These are phyloP conservation scores for Anguilla rostrata DNA, from an alignment of 2,113 vertebrate genomes.

Conservation along the genomic window DNA sequence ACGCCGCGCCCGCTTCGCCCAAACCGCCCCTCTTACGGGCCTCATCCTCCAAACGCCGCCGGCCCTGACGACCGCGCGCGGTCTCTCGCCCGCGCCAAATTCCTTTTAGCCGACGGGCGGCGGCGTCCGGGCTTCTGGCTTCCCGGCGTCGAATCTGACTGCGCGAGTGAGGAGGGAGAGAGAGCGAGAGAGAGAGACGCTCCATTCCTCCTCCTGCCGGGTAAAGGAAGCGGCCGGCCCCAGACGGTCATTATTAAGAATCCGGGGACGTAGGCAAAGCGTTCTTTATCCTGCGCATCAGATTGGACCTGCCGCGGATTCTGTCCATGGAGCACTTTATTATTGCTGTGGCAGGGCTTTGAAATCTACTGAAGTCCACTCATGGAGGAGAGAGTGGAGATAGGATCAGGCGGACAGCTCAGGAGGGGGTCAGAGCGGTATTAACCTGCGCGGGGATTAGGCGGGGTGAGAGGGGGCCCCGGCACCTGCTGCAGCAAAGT, in stretches of 20 bases:
- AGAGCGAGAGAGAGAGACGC: background rate
- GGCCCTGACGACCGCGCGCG: background rate
- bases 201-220: conserved; percentile 7
- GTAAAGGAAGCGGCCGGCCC: conserved; percentile 33
- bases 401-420: conserved; percentile 25
- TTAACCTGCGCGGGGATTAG: conserved; percentile 33
- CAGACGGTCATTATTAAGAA: conserved; percentile 67
- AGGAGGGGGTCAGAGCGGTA: conserved; percentile 31
- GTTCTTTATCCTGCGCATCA: conserved; percentile 69
- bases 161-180: background rate
- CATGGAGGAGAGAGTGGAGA: conserved; percentile 38
- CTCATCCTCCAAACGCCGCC: background rate
- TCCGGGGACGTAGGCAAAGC: conserved; percentile 69
- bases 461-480: background rate
- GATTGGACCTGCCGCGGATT: conserved; percentile 52
- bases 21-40: background rate
- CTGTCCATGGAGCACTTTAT: conserved; percentile 46
- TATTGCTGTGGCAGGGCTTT: conserved; percentile 67
- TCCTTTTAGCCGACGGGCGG: background rate
- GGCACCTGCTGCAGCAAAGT: background rate
- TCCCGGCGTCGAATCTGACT: background rate
- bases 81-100: too few species aligned
- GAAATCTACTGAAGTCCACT: conserved; percentile 75
- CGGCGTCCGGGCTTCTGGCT: background rate
- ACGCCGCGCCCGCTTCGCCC: conserved; percentile 32